Evolutionary conservation across 2,888 invertebrate genomes (phyloP), one percentile per base, ranked within the genome.

Genomic region (Macrophya alboannulata): DNA sequence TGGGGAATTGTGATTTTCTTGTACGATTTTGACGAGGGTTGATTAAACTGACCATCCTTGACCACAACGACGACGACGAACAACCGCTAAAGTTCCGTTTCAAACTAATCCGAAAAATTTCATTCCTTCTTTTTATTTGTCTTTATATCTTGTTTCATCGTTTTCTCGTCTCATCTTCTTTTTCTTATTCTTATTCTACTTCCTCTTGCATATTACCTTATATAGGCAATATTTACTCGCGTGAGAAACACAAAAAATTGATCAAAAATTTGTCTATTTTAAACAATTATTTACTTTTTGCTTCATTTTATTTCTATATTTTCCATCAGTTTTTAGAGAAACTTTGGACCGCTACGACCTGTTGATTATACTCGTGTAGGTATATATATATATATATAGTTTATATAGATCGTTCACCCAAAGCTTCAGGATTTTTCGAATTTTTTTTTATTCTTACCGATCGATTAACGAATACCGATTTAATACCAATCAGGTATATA

Each of bases 11-110:
- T 45, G 72, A 43, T 71, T 74, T 37, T 74, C 45, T 10, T n/a
- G n/a, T 74, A 43, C 45, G n/a, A 3, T 10, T 74, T 74, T 74
- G 72, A 74, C 72, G 72, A 74, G 72, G 72, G 72, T 74, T 43
- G 43, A 45, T 45, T 74, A 74, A 74, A 45, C 21, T 74, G 21
- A 74, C 72, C 40, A 40, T 71, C 40, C 15, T 40, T n/a, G 40
- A 71, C 40, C 40, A 40, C 40, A 15, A 40, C n/a, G 62, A 62
- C n/a, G n/a, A n/a, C n/a, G n/a, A n/a, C n/a, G n/a, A n/a, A n/a
- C n/a, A n/a, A 62, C 21, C 62, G 25, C 62, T 25, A 21, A 8
- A 6, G 25, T 71, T 71, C 40, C n/a, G 71, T 40, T n/a, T 8
- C 40, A 8, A 5, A 37, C n/a, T 17, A 17, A 0, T 55, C 55